Conservation (phyloP, 2,888 invertebrate species). For the Lottia gigantea region DNA sequence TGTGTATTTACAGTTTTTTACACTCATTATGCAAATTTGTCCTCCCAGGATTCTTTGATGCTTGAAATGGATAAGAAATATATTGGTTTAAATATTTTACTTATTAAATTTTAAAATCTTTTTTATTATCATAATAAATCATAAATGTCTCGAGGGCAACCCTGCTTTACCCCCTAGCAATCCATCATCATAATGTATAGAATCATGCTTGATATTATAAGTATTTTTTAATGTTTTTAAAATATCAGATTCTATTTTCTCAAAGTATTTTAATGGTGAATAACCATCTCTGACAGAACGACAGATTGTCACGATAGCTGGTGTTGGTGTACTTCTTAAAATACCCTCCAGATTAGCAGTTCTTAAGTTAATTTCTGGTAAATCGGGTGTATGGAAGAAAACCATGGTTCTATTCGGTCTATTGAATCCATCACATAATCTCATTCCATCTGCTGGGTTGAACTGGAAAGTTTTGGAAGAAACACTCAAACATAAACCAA, state of each 20-base stretch:
- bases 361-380: conserved; percentile 35
- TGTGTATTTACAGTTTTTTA: too few relatives aligned
- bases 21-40: too few relatives aligned
- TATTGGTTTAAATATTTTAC: too few relatives aligned
- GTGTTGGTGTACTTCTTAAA: conserved; percentile 30
- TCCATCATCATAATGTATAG: conserved; percentile 44
- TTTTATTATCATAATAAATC: too few relatives aligned
- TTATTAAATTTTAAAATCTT: too few relatives aligned
- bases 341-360: conserved; percentile 31
- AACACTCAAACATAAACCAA: conserved; percentile 49
- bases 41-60: too few relatives aligned
- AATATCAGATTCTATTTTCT: conserved; percentile 46
- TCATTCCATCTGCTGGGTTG: conserved; percentile 29
- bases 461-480: conserved; percentile 34
- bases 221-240: conserved; percentile 32
- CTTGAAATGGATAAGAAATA: too few relatives aligned
- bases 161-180: conserved; percentile 49
- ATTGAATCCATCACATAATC: conserved; percentile 50
- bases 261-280: conserved; percentile 49
- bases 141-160: conserved; percentile 31
- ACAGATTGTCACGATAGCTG: conserved; percentile 47
- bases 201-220: conserved; percentile 22
- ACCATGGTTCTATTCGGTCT: conserved; percentile 41
- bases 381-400: conserved; percentile 37
- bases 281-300: conserved; percentile 59